Percentiles rank a stretch among this genome's conserved stretches.
Evolutionary conservation across 2,888 invertebrate genomes (phyloP).

Genomic region (Mystacides longicornis): DNA sequence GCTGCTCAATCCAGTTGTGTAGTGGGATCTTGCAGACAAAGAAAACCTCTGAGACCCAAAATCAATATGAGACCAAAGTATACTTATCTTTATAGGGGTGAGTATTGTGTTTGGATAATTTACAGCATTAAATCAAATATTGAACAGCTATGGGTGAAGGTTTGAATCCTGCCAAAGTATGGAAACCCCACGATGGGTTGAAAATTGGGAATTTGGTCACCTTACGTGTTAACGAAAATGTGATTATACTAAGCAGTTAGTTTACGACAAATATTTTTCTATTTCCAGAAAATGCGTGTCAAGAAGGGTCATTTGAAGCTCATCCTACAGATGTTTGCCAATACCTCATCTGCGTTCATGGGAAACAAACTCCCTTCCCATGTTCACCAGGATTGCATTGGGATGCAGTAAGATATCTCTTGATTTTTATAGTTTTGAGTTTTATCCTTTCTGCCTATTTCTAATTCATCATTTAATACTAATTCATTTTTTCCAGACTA

Average conservation of each 20-base stretch:
- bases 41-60: constrained; percentile 54
- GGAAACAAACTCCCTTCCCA: constrained; percentile 61
- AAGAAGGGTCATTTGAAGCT: constrained; percentile 56
- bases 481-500: constrained; percentile 36
- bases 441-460: too few species aligned
- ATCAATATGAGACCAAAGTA: neutral
- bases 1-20: constrained; percentile 55
- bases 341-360: constrained; percentile 74
- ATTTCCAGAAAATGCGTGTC: constrained; percentile 46
- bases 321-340: constrained; percentile 64
- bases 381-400: constrained; percentile 69
- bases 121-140: too few species aligned
- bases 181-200: too few species aligned
- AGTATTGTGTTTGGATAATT: neutral
- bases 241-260: too few species aligned
- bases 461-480: neutral
- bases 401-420: constrained; percentile 50
- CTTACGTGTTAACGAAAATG: too few species aligned
- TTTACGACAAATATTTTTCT: too few species aligned
- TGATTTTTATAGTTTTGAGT: neutral
- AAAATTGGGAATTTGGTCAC: too few species aligned
- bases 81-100: neutral
- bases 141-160: too few species aligned
- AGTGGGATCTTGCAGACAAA: constrained; percentile 47
- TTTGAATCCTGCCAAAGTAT: too few species aligned